Base-by-base conservation (phyloP, 1,140 invertebrate species). In the Pogonomyrmex californicus region DNA sequence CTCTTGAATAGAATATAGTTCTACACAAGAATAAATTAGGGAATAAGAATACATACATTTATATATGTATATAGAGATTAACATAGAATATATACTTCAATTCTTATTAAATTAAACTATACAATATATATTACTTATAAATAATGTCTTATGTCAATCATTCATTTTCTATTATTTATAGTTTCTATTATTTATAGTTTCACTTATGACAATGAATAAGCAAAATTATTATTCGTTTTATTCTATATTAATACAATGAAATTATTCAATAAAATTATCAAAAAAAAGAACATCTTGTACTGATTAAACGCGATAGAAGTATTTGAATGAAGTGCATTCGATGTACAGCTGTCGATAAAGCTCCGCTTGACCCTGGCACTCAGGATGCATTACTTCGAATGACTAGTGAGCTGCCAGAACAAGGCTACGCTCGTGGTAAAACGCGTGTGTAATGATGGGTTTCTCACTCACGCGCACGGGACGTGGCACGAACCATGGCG, bases 401-500 rank as follows among this genome's bases (percentile, higher is more conserved):
- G 91, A 93, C 92, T 91, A 87, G 90, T 89, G 85, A 88, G 86
- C 88, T 92, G 86, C 83, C 88, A 92, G 87, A 90, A 92, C 85
- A 88, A 83, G 81, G 75, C 85, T 87, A 87, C 78, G 83, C 79
- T 83, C 88, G 82, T 87, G 49, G 88, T 75, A 41, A 90, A 90
- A 89, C 91, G 91, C 88, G 87, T 86, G 87, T 79, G 81, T 94
- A 94, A 94, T 94, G 91, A 94, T 76, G 88, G 92, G 93, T 92
- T 93, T 90, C 68, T 83, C 56, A 33, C 33, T 83, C 54, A 56
- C 79, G 68, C 79, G 51, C 38, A 36, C 87, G 77, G 47, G 82
- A 79, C 88, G 83, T 87, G 88, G 86, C 89, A 90, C 87, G 86
- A 73, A 92, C 89, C 89, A 88, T 70, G 54, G 86, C 86, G 88